phyloP scores from a whole-genome alignment of 64 coral and sea anemone genomes.

The Stichodactyla mertensii region DNA sequence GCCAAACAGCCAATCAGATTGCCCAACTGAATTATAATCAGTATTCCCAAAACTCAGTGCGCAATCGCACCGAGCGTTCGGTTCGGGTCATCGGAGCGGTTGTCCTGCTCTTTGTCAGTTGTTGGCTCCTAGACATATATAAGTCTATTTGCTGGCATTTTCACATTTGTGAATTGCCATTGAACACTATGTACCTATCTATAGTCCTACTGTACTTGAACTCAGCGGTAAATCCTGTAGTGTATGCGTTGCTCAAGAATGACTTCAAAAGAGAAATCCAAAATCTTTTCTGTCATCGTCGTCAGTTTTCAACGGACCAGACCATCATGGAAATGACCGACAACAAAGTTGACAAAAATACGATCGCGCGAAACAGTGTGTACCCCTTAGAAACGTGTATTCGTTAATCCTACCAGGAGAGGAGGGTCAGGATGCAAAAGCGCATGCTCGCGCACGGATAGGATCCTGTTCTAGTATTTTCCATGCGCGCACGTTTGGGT shows the following conservation, averaged over 20 bases:
- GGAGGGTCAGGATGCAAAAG: neutral
- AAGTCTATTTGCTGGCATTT: slow-evolving; percentile 25
- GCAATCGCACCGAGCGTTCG: neutral
- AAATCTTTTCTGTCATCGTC: neutral
- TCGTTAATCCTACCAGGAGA: neutral
- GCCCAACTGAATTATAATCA: slow-evolving; percentile 19
- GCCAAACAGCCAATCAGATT: slow-evolving; percentile 9
- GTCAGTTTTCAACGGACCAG: neutral
- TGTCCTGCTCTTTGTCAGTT: slow-evolving; percentile 5
- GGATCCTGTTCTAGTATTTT: no score
- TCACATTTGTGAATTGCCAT: neutral
- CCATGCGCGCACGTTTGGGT: no score
- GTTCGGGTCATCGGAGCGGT: slow-evolving; percentile 20
- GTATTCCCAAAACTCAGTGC: neutral
- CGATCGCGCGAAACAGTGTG: neutral
- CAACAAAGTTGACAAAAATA: neutral
- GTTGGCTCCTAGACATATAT: slow-evolving; percentile 24
- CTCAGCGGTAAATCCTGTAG: slow-evolving; percentile 27
- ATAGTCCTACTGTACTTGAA: slow-evolving; percentile 12
- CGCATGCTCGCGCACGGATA: no score
- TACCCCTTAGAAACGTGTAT: neutral
- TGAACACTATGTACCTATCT: neutral
- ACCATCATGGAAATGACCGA: neutral
- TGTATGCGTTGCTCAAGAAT: slow-evolving; percentile 27
- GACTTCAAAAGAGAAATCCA: slow-evolving; percentile 17